Evolutionary conservation across 2,888 invertebrate genomes (phyloP), one percentile per base, ranked within the genome.

Genomic region (Busseola fusca): DNA sequence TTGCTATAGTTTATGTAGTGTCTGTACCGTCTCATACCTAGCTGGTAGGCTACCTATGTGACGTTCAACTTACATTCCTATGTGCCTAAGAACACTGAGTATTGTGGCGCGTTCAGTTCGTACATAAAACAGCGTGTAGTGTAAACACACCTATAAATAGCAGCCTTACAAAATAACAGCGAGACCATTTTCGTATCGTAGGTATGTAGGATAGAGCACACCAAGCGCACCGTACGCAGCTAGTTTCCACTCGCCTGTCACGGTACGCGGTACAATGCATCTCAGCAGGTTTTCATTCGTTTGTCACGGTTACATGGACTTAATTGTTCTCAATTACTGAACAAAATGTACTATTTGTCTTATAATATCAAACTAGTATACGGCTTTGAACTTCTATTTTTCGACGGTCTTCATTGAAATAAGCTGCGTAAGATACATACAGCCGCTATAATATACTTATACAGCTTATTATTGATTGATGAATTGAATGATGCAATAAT

Each of bases 131-230:
- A 86, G 82, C 78, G 81, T 84, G 83, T 87, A 88, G 84, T 86
- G 86, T 91, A 90, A 91, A 91, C 90, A 90, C 77, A 84, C 73
- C 87, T 91, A 90, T 88, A 88, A 90, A 91, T 92, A 92, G 87
- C 86, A 67, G 78, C 67, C 83, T 86, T 83, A 87, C 87, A 87
- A 89, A 90, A 89, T 89, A 88, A 86, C 87, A 88, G 83, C 74
- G 83, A 83, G 76, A 82, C 79, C 86, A 84, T 84, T 87, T 86
- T 86, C 81, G 86, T 86, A 74, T 84, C 80, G 77, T 73, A 34
- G 34, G 34, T 34, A 34, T 34, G 5, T 2, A 34, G 34, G 5
- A 78, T 76, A 76, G 78, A 72, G 70, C 69, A 62, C 67, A 48
- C 48, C 42, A 27, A 45, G 30, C 50, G 62, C 59, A 34, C 60